These are phyloP conservation scores for Drosophila ogumai DNA, from an alignment of 1,140 invertebrate species.

Conservation along the genomic window DNA sequence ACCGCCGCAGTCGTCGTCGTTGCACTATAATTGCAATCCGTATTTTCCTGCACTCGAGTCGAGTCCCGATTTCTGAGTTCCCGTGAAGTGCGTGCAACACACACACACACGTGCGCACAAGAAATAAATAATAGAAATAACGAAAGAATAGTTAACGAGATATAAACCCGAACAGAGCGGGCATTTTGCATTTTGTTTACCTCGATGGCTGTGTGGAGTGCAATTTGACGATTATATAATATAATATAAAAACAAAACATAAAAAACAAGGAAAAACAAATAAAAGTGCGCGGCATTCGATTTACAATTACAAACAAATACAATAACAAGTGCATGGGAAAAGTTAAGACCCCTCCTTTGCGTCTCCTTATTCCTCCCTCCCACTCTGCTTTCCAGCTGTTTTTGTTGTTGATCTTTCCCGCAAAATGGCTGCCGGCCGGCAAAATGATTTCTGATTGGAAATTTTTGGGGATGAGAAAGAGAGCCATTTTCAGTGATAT, in stretches of 20 bases:
- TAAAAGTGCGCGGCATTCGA: slow-evolving; percentile 71
- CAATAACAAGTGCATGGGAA: slow-evolving; percentile 53
- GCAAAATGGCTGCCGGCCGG: slow-evolving; percentile 51
- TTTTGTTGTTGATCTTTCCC: slow-evolving; percentile 27
- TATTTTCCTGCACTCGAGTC: slow-evolving; percentile 29
- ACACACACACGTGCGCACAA: slow-evolving; percentile 12
- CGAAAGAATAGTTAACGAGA: slow-evolving; percentile 21
- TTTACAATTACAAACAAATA: slow-evolving; percentile 67
- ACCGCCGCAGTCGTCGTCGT: slow-evolving; percentile 15
- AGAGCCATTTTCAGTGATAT: background rate
- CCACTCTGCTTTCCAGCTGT: background rate
- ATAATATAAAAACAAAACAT: slow-evolving; percentile 16
- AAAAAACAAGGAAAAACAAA: slow-evolving; percentile 19
- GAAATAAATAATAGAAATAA: slow-evolving; percentile 28
- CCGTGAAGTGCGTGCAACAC: slow-evolving; percentile 33
- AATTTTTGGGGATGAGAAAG: background rate
- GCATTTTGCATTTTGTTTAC: slow-evolving; percentile 55
- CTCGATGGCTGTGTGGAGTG: slow-evolving; percentile 55
- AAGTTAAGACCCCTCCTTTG: slow-evolving; percentile 52
- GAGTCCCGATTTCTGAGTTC: slow-evolving; percentile 39
- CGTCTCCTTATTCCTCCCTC: slow-evolving; percentile 3
- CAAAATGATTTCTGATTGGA: slow-evolving; percentile 17
- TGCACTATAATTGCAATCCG: slow-evolving; percentile 40
- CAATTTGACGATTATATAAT: slow-evolving; percentile 58
- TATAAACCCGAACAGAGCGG: slow-evolving; percentile 29